These are phyloP conservation scores for Drosophila parvula DNA, from an alignment of 1,140 invertebrate species.

Conservation along the genomic window DNA sequence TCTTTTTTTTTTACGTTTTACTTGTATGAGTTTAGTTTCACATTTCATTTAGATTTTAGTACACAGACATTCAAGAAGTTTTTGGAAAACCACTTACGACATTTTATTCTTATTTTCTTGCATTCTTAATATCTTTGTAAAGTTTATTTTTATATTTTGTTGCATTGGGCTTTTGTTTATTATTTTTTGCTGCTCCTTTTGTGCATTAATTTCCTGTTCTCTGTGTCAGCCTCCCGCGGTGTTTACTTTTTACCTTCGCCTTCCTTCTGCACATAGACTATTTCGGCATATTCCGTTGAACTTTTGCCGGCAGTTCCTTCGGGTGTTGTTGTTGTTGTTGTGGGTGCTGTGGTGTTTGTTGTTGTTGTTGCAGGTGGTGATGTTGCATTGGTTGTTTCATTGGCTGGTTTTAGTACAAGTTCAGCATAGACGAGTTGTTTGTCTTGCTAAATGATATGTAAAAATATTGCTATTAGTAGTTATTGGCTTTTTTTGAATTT, in stretches of 20 bases:
- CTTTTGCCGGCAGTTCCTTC: slow-evolving; percentile 79
- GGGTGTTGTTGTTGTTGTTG: slow-evolving; percentile 59
- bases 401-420: slow-evolving; percentile 85
- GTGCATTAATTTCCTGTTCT: slow-evolving; percentile 29
- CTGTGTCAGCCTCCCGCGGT: slow-evolving; percentile 64
- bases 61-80: slow-evolving; percentile 76
- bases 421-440: slow-evolving; percentile 87
- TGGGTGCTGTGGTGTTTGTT: slow-evolving; percentile 57
- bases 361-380: slow-evolving; percentile 77
- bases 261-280: slow-evolving; percentile 84
- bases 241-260: slow-evolving; percentile 63
- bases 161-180: slow-evolving; percentile 59
- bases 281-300: slow-evolving; percentile 87
- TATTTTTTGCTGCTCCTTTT: slow-evolving; percentile 30
- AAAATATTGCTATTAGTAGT: slow-evolving; percentile 7
- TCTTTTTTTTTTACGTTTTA: slow-evolving; percentile 29
- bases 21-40: slow-evolving; percentile 53
- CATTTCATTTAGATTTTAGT: slow-evolving; percentile 71
- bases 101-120: slow-evolving; percentile 40
- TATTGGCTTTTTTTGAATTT: background rate
- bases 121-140: slow-evolving; percentile 50
- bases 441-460: slow-evolving; percentile 57
- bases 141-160: slow-evolving; percentile 51
- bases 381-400: slow-evolving; percentile 69
- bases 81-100: slow-evolving; percentile 74